These are phyloP conservation scores for silkworm (Bombyx mori) DNA, from an alignment of 1,140 invertebrate genomes.

Conservation along the genomic window ASM3026992v2 NC_085128.1:2914001-2914500, in stretches of 20 bases:
- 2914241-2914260: slow-evolving; percentile 85
- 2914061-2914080: slow-evolving; percentile 98
- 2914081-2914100: slow-evolving; percentile 94
- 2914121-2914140: slow-evolving; percentile 99
- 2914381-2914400: slow-evolving; percentile 5
- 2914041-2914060: slow-evolving; percentile 92
- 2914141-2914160: slow-evolving; percentile 99
- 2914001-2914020: no score
- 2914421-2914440: no score
- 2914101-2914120: slow-evolving; percentile 99
- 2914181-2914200: slow-evolving; percentile 79
- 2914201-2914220: slow-evolving; percentile 87
- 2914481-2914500: no score
- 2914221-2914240: slow-evolving; percentile 84
- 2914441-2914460: no score
- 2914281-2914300: slow-evolving; percentile 97
- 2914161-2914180: slow-evolving; percentile 86
- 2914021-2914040: slow-evolving; percentile 62
- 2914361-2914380: no score
- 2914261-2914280: slow-evolving; percentile 97
- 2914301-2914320: slow-evolving; percentile 50
- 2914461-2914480: no score
- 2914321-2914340: not conserved
- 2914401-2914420: not conserved
- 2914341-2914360: no score